Percentiles rank a stretch among this genome's conserved stretches.
These are phyloP conservation scores for Phyllopteryx taeniolatus DNA, from an alignment of 2,113 vertebrate species.

Conservation along the genomic window DNA sequence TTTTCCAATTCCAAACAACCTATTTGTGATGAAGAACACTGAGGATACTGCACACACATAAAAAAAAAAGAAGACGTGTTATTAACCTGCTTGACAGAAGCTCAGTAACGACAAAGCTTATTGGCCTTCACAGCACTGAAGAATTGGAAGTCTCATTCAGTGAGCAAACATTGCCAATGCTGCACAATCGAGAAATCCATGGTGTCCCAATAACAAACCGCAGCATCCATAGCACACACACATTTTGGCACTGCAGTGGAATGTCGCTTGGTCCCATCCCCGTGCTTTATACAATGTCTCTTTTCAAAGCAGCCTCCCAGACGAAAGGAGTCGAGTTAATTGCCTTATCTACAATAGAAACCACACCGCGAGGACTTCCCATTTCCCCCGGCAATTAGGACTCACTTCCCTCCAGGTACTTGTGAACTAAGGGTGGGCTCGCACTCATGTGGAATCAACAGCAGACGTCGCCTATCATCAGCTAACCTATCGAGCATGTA, in stretches of 20 bases:
- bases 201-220: slow-evolving; percentile 46
- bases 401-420: slow-evolving; percentile 43
- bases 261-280: slow-evolving; percentile 36
- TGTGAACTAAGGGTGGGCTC: slow-evolving; percentile 28
- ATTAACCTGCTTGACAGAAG: slow-evolving; percentile 11
- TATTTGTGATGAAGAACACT: background rate
- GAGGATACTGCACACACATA: background rate
- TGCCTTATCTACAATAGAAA: slow-evolving; percentile 60
- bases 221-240: slow-evolving; percentile 3
- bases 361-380: slow-evolving; percentile 46
- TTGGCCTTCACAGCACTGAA: slow-evolving; percentile 27
- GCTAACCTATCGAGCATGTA: background rate
- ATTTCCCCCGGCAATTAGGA: slow-evolving; percentile 61
- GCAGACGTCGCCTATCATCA: slow-evolving; percentile 26
- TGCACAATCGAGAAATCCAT: slow-evolving; percentile 36
- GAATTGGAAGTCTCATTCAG: slow-evolving; percentile 30
- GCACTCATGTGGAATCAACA: slow-evolving; percentile 10
- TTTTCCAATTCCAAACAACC: background rate
- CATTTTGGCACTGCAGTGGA: slow-evolving; percentile 34
- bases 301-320: slow-evolving; percentile 52
- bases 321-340: slow-evolving; percentile 60
- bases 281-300: slow-evolving; percentile 49
- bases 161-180: slow-evolving; percentile 20
- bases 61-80: background rate
- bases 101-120: slow-evolving; percentile 16